These are phyloP conservation scores for Mylabris sibirica DNA, from an alignment of 2,888 invertebrate genomes.

Conservation along the genomic window DNA sequence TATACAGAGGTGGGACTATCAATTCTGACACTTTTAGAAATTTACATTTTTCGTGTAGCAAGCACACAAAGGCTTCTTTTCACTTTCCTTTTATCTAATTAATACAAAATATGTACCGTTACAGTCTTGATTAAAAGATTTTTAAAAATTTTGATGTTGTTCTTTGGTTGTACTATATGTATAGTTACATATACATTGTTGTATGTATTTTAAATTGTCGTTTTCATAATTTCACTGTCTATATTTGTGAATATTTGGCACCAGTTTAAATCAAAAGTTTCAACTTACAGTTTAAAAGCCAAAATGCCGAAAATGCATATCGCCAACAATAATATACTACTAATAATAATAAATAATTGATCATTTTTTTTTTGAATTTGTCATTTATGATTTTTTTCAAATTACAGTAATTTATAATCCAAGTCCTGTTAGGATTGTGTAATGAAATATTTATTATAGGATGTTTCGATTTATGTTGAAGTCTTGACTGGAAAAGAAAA, in stretches of 20 bases:
- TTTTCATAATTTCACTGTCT: conserved; percentile 1
- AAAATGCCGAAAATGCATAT: not conserved
- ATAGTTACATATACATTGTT: no score
- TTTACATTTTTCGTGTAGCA: no score
- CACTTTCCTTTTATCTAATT: not conserved
- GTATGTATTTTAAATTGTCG: not conserved
- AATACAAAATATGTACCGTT: not conserved
- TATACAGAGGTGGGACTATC: not conserved
- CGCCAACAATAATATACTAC: not conserved
- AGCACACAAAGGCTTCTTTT: not conserved
- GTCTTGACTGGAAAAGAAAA: not conserved
- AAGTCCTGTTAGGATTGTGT: conserved; percentile 5
- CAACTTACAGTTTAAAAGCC: not conserved
- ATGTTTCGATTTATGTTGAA: conserved; percentile 5
- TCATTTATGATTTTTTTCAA: not conserved
- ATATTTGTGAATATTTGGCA: not conserved
- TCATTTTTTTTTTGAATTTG: not conserved
- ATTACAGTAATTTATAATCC: conserved; percentile 1
- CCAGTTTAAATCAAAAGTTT: not conserved
- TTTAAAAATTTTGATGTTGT: not conserved
- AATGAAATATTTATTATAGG: conserved; percentile 13
- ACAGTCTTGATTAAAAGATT: not conserved
- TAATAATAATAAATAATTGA: not conserved
- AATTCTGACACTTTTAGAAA: not conserved
- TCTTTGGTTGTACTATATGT: not conserved